Evolutionary conservation across 2,888 invertebrate genomes (phyloP).

Genomic region (Drosophila helvetica): DNA sequence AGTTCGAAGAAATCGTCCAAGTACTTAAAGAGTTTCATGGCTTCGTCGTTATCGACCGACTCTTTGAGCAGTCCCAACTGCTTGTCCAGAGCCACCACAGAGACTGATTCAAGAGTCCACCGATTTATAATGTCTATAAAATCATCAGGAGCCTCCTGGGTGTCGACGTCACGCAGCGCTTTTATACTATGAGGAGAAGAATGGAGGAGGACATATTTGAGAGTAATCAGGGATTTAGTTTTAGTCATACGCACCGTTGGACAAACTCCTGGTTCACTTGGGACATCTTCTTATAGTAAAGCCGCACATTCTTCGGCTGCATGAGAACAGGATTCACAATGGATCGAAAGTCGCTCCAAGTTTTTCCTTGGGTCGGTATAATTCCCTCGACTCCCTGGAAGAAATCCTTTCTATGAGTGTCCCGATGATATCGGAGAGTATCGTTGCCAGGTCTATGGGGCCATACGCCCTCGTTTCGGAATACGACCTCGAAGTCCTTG

Average conservation of each 20-base stretch:
- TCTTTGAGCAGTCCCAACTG: constrained; percentile 73
- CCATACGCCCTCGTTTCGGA: constrained; percentile 84
- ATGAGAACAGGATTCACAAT: constrained; percentile 87
- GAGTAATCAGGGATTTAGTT: no score
- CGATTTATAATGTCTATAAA: constrained; percentile 85
- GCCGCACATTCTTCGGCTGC: constrained; percentile 85
- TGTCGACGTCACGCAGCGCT: constrained; percentile 71
- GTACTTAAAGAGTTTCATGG: constrained; percentile 54
- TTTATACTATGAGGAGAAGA: constrained; percentile 72
- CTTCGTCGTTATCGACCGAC: constrained; percentile 47
- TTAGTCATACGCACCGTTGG: constrained; percentile 45
- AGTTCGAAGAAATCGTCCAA: constrained; percentile 53
- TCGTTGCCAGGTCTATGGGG: constrained; percentile 83
- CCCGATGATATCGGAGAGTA: constrained; percentile 82
- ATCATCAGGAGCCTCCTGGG: constrained; percentile 82
- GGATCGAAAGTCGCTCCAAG: constrained; percentile 87
- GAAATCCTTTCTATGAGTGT: constrained; percentile 55
- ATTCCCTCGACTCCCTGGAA: constrained; percentile 70
- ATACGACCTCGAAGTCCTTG: constrained; percentile 84
- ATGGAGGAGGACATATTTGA: no score
- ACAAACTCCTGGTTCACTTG: constrained; percentile 83
- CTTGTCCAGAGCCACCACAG: constrained; percentile 83
- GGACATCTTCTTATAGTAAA: constrained; percentile 84
- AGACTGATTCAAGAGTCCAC: constrained; percentile 86
- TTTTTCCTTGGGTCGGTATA: constrained; percentile 80